Conservation (phyloP, 2,888 invertebrate species). For the Pristionchus fissidentatus region DNA sequence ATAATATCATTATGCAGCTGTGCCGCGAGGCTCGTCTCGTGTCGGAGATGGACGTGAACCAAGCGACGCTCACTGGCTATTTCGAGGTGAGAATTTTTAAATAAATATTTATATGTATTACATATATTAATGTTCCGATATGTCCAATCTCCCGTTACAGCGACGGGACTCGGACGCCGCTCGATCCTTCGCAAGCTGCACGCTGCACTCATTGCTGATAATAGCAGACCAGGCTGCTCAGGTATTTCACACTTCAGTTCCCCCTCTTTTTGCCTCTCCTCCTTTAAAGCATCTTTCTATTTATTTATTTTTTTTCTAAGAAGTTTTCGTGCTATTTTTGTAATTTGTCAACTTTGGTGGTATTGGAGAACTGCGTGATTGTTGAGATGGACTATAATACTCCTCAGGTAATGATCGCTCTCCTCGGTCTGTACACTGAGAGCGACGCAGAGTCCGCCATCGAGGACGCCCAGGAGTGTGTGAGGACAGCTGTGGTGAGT, state of each 20-base stretch:
- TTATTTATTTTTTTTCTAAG: background rate
- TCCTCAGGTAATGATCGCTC: constrained; percentile 86
- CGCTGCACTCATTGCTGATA: constrained; percentile 79
- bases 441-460: constrained; percentile 92
- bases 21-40: constrained; percentile 56
- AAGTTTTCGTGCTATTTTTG: too few species aligned
- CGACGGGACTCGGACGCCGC: constrained; percentile 64
- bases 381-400: too few species aligned
- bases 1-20: constrained; percentile 44
- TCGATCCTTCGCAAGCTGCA: constrained; percentile 68
- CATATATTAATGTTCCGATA: background rate
- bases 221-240: constrained; percentile 78
- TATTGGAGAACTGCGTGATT: background rate
- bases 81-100: constrained; percentile 24
- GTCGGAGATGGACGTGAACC: constrained; percentile 53
- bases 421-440: constrained; percentile 94
- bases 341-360: too few species aligned
- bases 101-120: background rate
- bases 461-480: constrained; percentile 92
- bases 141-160: background rate
- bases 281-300: too few species aligned
- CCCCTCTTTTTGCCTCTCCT: too few species aligned
- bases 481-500: constrained; percentile 87
- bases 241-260: too few species aligned
- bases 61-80: constrained; percentile 52